Evolutionary conservation across 2,797 vertebrate genomes (phyloP).

Genomic region (Todus mexicanus): DNA sequence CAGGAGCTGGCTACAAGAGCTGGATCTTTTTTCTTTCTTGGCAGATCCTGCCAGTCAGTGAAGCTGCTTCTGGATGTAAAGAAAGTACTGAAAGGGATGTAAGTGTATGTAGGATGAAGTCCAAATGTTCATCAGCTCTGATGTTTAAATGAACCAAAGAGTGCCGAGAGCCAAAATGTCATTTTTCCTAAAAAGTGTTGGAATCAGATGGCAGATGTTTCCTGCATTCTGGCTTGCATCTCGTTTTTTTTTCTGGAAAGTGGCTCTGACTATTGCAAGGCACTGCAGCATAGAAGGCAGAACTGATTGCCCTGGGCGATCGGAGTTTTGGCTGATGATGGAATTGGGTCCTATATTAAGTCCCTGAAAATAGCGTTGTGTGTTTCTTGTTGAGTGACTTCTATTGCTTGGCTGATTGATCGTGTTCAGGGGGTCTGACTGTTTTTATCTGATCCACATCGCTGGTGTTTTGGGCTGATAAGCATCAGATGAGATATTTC

Average conservation of each 20-base stretch:
- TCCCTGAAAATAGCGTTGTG: background rate
- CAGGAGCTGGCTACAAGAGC: background rate
- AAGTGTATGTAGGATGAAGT: background rate
- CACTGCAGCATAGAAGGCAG: rapidly evolving
- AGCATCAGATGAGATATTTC: background rate
- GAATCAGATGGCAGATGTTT: slow-evolving; percentile 26
- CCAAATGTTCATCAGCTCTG: slow-evolving; percentile 14
- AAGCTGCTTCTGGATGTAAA: background rate
- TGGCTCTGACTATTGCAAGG: rapidly evolving
- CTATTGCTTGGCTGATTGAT: background rate
- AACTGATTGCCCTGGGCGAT: background rate
- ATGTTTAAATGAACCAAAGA: background rate
- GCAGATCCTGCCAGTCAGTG: background rate
- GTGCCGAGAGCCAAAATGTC: slow-evolving; percentile 15
- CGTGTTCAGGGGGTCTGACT: background rate
- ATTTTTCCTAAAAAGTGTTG: background rate
- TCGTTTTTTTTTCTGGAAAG: background rate
- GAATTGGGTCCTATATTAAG: background rate
- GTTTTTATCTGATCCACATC: background rate
- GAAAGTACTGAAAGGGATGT: background rate
- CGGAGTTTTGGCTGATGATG: background rate
- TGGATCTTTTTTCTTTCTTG: background rate
- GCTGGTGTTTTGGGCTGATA: background rate
- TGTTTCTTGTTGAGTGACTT: background rate
- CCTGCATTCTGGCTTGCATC: background rate